Conservation (phyloP, 1,140 invertebrate species). For the Trachymyrmex septentrionalis region DNA sequence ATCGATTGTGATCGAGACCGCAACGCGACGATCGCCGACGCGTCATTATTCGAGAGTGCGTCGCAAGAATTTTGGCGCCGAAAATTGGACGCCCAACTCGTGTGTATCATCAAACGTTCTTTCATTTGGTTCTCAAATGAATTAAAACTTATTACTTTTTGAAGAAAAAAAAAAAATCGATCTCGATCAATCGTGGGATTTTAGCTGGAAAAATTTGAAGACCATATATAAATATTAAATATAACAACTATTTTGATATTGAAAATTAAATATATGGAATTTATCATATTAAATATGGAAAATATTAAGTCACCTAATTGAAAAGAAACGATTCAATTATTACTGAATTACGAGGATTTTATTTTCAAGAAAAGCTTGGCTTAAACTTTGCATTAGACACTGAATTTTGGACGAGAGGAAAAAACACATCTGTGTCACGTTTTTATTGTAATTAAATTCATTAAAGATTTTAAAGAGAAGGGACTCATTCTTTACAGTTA, state of each 20-base stretch:
- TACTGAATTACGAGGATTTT: neutral
- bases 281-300: neutral
- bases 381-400: neutral
- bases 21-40: conserved; percentile 7
- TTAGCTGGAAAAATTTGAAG: neutral
- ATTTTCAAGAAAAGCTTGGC: neutral
- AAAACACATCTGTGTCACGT: neutral
- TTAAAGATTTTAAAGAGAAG: neutral
- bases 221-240: neutral
- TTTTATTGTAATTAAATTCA: conserved; percentile 2
- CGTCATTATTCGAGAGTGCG: conserved; percentile 11
- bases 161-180: neutral
- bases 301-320: neutral
- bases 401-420: neutral
- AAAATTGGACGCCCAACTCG: conserved; percentile 17
- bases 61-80: neutral
- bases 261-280: neutral
- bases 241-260: neutral
- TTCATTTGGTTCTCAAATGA: neutral
- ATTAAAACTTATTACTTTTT: neutral
- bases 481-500: neutral
- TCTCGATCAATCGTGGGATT: neutral
- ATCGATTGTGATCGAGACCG: conserved; percentile 60
- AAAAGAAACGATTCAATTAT: neutral
- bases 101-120: conserved; percentile 12